These are phyloP conservation scores for Cantharis nigra DNA, from an alignment of 2,888 invertebrate genomes.

Conservation along the genomic window DNA sequence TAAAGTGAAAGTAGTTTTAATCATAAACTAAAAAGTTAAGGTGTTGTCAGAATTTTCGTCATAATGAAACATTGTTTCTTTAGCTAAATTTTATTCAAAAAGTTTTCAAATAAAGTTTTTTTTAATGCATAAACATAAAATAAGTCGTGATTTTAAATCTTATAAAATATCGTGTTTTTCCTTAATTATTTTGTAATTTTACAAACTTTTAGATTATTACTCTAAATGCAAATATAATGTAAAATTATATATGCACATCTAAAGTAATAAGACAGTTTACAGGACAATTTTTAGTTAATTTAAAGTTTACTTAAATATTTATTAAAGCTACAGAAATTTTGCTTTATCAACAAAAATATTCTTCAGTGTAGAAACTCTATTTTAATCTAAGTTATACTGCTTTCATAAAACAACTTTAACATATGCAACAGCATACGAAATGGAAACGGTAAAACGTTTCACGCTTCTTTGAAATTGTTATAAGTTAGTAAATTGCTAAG, in stretches of 20 bases:
- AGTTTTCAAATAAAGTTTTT: neutral
- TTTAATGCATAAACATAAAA: neutral
- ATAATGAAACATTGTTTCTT: neutral
- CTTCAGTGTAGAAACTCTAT: neutral
- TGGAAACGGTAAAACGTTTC: neutral
- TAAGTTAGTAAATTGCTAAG: neutral
- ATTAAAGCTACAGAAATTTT: neutral
- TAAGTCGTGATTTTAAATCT: neutral
- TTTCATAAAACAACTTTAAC: neutral
- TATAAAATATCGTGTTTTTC: too few species aligned
- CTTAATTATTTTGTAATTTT: neutral
- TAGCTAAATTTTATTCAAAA: neutral
- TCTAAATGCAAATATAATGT: neutral
- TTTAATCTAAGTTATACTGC: neutral
- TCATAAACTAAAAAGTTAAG: neutral
- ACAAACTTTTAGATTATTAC: neutral
- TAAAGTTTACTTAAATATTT: neutral
- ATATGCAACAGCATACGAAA: neutral
- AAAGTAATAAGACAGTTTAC: neutral
- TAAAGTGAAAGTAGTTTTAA: neutral
- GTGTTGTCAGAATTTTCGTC: neutral
- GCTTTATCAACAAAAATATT: neutral
- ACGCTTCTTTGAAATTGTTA: constrained; percentile 1
- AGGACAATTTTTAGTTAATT: neutral
- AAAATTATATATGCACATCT: too few species aligned